These are phyloP conservation scores for Amphipyra tragopoginis DNA, from an alignment of 2,888 invertebrate genomes.

Conservation along the genomic window DNA sequence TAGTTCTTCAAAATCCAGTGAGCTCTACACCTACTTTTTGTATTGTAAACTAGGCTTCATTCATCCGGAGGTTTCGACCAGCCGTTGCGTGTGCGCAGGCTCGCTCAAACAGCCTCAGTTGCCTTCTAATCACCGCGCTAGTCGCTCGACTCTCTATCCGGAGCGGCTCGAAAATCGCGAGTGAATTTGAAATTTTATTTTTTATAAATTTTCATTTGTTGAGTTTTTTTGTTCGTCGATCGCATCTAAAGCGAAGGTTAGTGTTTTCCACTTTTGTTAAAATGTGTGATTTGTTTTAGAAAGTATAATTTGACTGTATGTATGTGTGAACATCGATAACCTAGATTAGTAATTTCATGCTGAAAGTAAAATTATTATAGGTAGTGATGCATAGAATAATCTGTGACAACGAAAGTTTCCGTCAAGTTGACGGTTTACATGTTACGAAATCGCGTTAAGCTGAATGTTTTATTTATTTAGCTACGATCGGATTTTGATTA, in stretches of 20 bases:
- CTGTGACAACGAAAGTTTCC: not conserved
- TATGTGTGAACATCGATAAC: conserved; percentile 31
- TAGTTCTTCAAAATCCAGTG: conserved; percentile 19
- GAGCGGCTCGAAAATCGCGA: conserved; percentile 43
- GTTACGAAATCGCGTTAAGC: conserved; percentile 4
- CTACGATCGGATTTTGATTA: not conserved
- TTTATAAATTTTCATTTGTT: conserved; percentile 12
- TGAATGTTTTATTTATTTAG: not conserved
- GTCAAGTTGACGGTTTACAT: not conserved
- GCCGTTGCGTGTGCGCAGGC: conserved; percentile 54
- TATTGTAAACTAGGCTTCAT: conserved; percentile 47
- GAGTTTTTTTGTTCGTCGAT: conserved; percentile 14
- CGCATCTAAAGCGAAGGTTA: conserved; percentile 41
- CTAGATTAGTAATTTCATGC: conserved; percentile 30
- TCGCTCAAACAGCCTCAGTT: conserved; percentile 56
- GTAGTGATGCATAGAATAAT: conserved; percentile 1
- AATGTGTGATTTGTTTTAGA: conserved; percentile 31
- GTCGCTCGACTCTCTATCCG: conserved; percentile 40
- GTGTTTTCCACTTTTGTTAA: conserved; percentile 26
- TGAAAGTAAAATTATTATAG: conserved; percentile 17
- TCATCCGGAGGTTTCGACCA: conserved; percentile 49
- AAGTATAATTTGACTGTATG: conserved; percentile 22
- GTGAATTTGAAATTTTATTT: conserved; percentile 42
- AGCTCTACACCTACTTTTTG: conserved; percentile 24
- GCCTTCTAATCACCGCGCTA: conserved; percentile 50